phyloP scores from a whole-genome alignment of 2,888 invertebrate species.

The Empis stercorea region DNA sequence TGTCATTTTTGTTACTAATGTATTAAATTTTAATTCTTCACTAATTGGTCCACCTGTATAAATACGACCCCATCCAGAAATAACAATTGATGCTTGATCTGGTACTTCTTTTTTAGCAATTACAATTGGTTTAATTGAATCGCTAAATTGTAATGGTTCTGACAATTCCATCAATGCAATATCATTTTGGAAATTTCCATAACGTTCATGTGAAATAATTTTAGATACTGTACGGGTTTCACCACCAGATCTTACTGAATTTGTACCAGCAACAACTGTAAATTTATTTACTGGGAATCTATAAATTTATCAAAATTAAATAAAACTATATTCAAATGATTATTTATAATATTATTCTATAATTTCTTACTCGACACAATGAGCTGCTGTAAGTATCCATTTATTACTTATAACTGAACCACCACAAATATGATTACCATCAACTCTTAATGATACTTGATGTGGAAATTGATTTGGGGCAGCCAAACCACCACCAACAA shows the following conservation, averaged over 20 bases:
- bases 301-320: too few relatives aligned
- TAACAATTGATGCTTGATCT: slow-evolving; percentile 14
- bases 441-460: slow-evolving; percentile 24
- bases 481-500: slow-evolving; percentile 24
- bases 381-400: neutral
- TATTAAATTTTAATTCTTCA: slow-evolving; percentile 19
- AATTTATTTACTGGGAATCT: neutral
- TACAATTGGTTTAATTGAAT: slow-evolving; percentile 17
- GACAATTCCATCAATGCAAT: slow-evolving; percentile 20
- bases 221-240: slow-evolving; percentile 17
- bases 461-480: slow-evolving; percentile 29
- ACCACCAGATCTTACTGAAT: slow-evolving; percentile 12
- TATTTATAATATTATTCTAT: too few relatives aligned
- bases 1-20: slow-evolving; percentile 15
- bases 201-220: slow-evolving; percentile 20
- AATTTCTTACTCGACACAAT: neutral
- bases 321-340: too few relatives aligned
- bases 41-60: slow-evolving; percentile 16
- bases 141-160: slow-evolving; percentile 15
- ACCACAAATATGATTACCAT: neutral
- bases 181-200: slow-evolving; percentile 21
- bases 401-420: neutral
- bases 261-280: neutral
- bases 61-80: slow-evolving; percentile 24
- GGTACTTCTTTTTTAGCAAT: slow-evolving; percentile 18